phyloP scores from a whole-genome alignment of 1,140 invertebrate genomes.

The Zophobas atratus region DNA sequence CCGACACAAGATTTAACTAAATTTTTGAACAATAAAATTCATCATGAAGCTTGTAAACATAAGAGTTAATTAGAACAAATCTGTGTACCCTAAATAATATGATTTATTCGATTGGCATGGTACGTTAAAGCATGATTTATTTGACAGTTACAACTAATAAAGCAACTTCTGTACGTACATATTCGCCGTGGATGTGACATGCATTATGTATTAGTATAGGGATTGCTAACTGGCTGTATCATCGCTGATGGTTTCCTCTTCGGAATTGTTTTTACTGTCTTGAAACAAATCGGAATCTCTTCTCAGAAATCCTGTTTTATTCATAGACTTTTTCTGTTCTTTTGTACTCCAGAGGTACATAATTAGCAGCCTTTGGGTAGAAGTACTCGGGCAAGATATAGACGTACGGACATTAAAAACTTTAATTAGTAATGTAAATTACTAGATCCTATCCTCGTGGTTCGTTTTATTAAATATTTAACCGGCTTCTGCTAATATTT shows the following conservation, averaged over 20 bases:
- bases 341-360: not conserved
- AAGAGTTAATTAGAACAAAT: too few relatives aligned
- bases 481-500: constrained; percentile 6
- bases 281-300: constrained; percentile 11
- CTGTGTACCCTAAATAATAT: not conserved
- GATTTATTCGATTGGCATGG: constrained; percentile 29
- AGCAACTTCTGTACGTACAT: constrained; percentile 28
- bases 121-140: constrained; percentile 25
- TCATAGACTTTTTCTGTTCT: constrained; percentile 1
- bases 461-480: constrained; percentile 1
- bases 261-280: constrained; percentile 29
- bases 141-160: constrained; percentile 39
- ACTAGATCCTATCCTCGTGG: not conserved
- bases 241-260: constrained; percentile 15
- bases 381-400: constrained; percentile 4
- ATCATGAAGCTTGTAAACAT: too few relatives aligned
- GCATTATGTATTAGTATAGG: constrained; percentile 41
- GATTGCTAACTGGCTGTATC: constrained; percentile 19
- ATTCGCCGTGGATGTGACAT: constrained; percentile 21
- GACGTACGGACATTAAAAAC: not conserved
- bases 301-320: constrained; percentile 5
- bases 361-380: not conserved
- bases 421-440: not conserved
- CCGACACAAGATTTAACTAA: too few relatives aligned
- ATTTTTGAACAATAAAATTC: too few relatives aligned